These are phyloP conservation scores for Bombus waltoni DNA, from an alignment of 1,140 invertebrate genomes.

Conservation along the genomic window DNA sequence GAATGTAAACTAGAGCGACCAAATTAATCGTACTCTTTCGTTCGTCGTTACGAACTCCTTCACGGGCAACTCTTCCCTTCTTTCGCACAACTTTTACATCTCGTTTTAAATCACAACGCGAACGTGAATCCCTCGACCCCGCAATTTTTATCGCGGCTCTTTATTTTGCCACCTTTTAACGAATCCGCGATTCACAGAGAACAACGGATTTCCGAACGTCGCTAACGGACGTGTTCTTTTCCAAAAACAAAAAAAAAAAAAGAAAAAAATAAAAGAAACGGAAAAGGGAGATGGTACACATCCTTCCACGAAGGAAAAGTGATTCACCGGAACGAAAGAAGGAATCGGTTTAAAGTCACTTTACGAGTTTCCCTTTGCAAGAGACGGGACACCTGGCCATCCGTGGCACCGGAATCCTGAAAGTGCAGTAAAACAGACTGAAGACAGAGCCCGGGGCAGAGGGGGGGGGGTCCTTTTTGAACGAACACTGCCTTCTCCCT, in stretches of 20 bases:
- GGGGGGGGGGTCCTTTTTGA: constrained; percentile 62
- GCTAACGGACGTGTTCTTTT: neutral
- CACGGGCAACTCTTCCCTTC: too few species aligned
- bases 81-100: neutral
- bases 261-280: too few species aligned
- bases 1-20: neutral
- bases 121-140: neutral
- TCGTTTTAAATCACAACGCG: neutral
- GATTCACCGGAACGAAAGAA: constrained; percentile 61
- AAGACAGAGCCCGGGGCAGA: constrained; percentile 62
- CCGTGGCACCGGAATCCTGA: constrained; percentile 69
- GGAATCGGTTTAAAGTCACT: constrained; percentile 72
- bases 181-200: constrained; percentile 18
- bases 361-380: constrained; percentile 74
- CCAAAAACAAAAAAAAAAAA: neutral
- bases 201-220: neutral
- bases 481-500: constrained; percentile 34
- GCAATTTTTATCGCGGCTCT: neutral
- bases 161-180: neutral
- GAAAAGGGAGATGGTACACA: neutral
- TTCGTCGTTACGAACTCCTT: neutral
- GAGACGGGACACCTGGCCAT: constrained; percentile 77
- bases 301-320: constrained; percentile 14
- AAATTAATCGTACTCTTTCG: neutral
- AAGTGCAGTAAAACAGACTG: constrained; percentile 76